phyloP scores from a whole-genome alignment of 2,113 vertebrate genomes.

The Cyanistes caeruleus region DNA sequence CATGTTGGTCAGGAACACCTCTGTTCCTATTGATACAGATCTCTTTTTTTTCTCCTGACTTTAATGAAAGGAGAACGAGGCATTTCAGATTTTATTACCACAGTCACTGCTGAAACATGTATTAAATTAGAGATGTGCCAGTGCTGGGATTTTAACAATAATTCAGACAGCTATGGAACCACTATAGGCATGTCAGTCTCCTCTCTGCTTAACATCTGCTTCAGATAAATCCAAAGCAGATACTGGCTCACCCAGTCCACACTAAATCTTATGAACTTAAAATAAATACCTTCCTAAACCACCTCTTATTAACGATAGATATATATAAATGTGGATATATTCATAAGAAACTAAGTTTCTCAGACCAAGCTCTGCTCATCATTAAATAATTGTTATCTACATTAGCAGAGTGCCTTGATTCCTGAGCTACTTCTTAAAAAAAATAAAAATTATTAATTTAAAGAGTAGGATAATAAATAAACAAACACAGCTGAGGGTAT shows the following conservation, averaged over 20 bases:
- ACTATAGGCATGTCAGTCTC: not conserved
- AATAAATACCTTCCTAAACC: not conserved
- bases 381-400: not conserved
- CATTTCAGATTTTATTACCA: slow-evolving; percentile 47
- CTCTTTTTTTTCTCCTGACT: not conserved
- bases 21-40: not conserved
- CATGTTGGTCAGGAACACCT: not conserved
- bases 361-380: not conserved
- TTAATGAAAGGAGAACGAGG: not conserved
- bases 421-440: not conserved
- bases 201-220: not conserved
- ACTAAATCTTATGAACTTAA: not conserved
- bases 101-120: not conserved
- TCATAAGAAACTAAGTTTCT: not conserved
- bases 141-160: not conserved
- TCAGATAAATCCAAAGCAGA: slow-evolving; percentile 14
- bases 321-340: not conserved
- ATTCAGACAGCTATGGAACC: slow-evolving; percentile 22
- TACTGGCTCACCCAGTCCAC: not conserved
- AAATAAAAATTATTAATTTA: not conserved
- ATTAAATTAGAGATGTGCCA: slow-evolving; percentile 27
- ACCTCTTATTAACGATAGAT: not conserved
- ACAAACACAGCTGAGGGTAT: not conserved
- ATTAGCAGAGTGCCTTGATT: not conserved
- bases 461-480: not conserved